Conservation (phyloP, 2,888 invertebrate species). For the Sarcophaga carnaria region DNA sequence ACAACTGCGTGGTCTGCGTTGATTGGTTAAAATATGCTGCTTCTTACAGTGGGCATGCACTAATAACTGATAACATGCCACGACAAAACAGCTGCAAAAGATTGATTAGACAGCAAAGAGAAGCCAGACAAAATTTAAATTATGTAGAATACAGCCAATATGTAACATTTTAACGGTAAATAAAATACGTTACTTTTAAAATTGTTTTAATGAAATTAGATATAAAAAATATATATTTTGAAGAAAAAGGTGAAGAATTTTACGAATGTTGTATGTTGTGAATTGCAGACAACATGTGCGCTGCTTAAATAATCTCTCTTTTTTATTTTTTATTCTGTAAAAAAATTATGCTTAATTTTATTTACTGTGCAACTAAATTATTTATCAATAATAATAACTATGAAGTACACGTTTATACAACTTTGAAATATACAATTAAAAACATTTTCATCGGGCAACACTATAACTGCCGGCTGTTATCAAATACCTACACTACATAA, state of each 20-base stretch:
- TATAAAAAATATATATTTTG: no score
- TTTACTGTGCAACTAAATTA: no score
- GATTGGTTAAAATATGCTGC: conserved; percentile 63
- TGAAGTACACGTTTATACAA: no score
- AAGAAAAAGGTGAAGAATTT: no score
- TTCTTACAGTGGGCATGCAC: conserved; percentile 31
- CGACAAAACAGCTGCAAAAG: conserved; percentile 43
- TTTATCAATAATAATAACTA: no score
- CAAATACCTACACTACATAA: neutral
- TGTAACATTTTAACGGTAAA: neutral
- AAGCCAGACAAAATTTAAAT: conserved; percentile 22
- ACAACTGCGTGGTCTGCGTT: conserved; percentile 63
- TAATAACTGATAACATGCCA: conserved; percentile 12
- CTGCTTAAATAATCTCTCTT: no score
- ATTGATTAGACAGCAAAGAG: neutral
- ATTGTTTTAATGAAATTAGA: neutral
- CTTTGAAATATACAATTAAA: neutral
- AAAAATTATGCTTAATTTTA: no score
- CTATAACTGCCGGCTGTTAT: conserved; percentile 30
- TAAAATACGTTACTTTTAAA: neutral
- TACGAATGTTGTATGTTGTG: no score
- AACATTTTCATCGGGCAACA: conserved; percentile 15
- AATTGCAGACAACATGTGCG: no score
- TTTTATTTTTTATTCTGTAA: no score
- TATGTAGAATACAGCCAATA: no score